Base-by-base conservation (phyloP, 2,113 vertebrate species). In the Dasyurus viverrinus region DNA sequence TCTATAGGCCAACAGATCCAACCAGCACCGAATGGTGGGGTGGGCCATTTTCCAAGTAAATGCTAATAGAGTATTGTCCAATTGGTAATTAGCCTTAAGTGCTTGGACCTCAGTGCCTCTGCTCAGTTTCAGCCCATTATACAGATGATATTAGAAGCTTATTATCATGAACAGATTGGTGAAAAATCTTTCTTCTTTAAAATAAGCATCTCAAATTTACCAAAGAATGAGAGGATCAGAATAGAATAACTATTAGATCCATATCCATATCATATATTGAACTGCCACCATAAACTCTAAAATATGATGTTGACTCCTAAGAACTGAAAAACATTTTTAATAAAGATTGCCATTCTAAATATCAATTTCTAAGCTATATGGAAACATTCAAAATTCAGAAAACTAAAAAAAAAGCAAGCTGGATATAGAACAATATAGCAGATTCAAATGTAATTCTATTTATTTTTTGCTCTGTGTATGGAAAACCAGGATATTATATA, bases 401-500 rank as follows among this genome's bases (percentile, higher is more conserved):
- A 42, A 42, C 16, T 42, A 42, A 23, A 84, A 84, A 42, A 48
- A 48, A 48, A 52, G 19, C n/a, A 84, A 84, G 6, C 1, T 23
- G 68, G 7, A 42, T 42, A 42, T 84, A 42, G 42, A 84, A 42
- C 19, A 84, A n/a, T 23, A 23, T 22, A 42, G 36, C 16, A 84
- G 16, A 84, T 84, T 84, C n/a, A 42, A 84, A 84, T 42, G 19
- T 19, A 84, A 84, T 23, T 19, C 68, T 42, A 2, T 42, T 68
- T 84, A 84, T 42, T 84, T 42, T 84, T 16, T 84, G 19, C 19
- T 23, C 12, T 84, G 36, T 42, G 5, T 42, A 42, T 42, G 36
- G 57, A 93, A 95, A 25, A 92, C 52, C 93, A 95, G 90, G 84
- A 93, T 95, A 96, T 92, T 92, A 60, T 53, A n/a, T 97, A 94